Base-by-base conservation (phyloP, 2,113 vertebrate species). In the Thunnus thynnus region DNA sequence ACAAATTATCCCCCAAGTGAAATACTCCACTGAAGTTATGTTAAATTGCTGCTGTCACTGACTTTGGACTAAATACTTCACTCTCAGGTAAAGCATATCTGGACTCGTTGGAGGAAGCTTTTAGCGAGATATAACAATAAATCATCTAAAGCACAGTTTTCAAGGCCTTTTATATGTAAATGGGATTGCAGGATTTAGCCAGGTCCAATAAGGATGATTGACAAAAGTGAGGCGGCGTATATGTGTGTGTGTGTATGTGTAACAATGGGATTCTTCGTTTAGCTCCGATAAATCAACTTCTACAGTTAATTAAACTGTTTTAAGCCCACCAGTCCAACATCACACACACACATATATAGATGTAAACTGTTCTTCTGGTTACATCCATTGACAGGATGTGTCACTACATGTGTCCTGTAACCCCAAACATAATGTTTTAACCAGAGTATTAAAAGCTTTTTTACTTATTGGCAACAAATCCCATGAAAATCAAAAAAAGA, bases 1-100 rank as follows among this genome's bases (percentile, higher is more conserved):
- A 78, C 65, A 79, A 85, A 89, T 76, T 12, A 79, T 78, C 41
- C 75, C 80, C 80, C 9, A 11, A 65, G 78, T 87, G 73, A 65
- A 77, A 69, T 52, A 56, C 36, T 78, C 55, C 47, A 18, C 51
- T 69, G 69, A 80, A 16, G 72, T 82, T 17, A 8, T 72, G 61
- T 32, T 80, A 78, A 79, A 87, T 81, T 58, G 76, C 69, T 76
- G 60, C 82, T 68, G 66, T 85, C 84, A 46, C 52, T 20, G 51
- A 30, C 22, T 75, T 50, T 76, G 72, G 83, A 61, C 66, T 56
- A 50, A 82, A 83, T 56, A 52, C 79, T 84, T 64, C 22, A 13
- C 54, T 79, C 51, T 78, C 64, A 68, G 70, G 76, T 84, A 18
- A 57, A 80, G 48, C 55, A n/a, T 11, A 56, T 74, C 46, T 73